A percentile compares a stretch with the other conserved stretches of the same genome.
Evolutionary conservation across 2,888 invertebrate species (phyloP).

Genomic region (Anthoptus insignis): DNA sequence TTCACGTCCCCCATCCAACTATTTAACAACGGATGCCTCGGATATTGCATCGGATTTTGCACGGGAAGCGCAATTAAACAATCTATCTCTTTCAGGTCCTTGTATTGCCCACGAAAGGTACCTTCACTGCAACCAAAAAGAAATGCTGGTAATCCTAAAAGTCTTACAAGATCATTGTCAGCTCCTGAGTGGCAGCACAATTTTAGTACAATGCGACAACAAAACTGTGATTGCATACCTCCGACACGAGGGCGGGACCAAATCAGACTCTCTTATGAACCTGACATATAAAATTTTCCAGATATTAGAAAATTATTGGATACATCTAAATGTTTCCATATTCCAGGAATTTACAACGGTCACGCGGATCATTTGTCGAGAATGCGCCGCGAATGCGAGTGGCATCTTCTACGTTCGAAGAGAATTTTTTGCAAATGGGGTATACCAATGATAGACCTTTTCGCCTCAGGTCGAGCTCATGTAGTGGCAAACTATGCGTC

Average conservation of each 20-base stretch:
- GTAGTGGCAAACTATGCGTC: background rate
- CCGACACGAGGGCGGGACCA: background rate
- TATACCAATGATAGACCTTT: background rate
- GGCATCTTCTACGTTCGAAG: background rate
- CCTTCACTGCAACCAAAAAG: background rate
- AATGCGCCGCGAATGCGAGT: background rate
- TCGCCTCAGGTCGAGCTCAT: background rate
- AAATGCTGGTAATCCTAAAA: slow-evolving; percentile 9
- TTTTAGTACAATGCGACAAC: slow-evolving; percentile 52
- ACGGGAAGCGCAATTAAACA: background rate
- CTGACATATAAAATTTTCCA: background rate
- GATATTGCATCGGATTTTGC: background rate
- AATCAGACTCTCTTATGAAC: background rate
- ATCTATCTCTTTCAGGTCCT: background rate
- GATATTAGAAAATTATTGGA: slow-evolving; percentile 20
- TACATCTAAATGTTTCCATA: slow-evolving; percentile 30
- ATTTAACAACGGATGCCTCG: too few species aligned
- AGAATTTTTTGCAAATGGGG: background rate
- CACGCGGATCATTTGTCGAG: background rate
- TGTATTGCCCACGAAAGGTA: background rate
- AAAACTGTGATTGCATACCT: background rate
- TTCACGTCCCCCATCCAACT: too few species aligned
- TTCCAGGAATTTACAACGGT: background rate
- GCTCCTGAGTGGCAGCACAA: slow-evolving; percentile 5
- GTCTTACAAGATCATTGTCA: slow-evolving; percentile 34